Percentiles rank a stretch among this genome's conserved stretches.
Conservation (phyloP, 2,888 invertebrate species). For the Amorpha juglandis region DNA sequence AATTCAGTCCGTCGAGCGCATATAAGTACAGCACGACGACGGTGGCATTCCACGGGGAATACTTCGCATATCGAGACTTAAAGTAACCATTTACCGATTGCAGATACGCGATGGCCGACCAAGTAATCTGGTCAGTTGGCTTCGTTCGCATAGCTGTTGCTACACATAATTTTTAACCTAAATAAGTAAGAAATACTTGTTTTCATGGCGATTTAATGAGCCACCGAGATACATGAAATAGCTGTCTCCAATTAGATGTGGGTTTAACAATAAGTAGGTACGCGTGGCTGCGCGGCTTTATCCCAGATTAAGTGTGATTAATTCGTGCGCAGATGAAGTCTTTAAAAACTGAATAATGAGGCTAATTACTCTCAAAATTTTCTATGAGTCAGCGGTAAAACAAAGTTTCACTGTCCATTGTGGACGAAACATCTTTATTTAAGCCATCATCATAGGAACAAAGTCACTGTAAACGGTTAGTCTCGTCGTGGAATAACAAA, state of each 20-base stretch:
- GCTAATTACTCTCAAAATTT: slow-evolving; percentile 40
- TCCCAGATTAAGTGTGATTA: slow-evolving; percentile 23
- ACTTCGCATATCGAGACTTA: slow-evolving; percentile 79
- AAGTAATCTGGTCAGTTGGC: slow-evolving; percentile 80
- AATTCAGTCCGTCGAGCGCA: slow-evolving; percentile 78
- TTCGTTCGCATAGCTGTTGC: slow-evolving; percentile 73
- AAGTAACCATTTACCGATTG: slow-evolving; percentile 83
- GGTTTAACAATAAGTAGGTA: slow-evolving; percentile 23
- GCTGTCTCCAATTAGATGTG: slow-evolving; percentile 19
- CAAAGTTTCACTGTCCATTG: slow-evolving; percentile 41
- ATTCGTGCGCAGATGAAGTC: slow-evolving; percentile 19
- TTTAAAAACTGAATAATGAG: slow-evolving; percentile 49
- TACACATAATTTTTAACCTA: slow-evolving; percentile 80
- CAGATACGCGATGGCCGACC: slow-evolving; percentile 82
- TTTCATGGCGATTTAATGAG: slow-evolving; percentile 67
- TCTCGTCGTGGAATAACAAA: slow-evolving; percentile 73
- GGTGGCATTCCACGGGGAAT: slow-evolving; percentile 80
- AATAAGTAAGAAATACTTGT: slow-evolving; percentile 78
- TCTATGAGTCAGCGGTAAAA: slow-evolving; percentile 42
- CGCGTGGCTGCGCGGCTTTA: slow-evolving; percentile 15
- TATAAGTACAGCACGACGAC: slow-evolving; percentile 79
- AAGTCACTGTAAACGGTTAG: slow-evolving; percentile 75
- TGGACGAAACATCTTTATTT: slow-evolving; percentile 54
- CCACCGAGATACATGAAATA: slow-evolving; percentile 34
- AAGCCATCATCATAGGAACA: slow-evolving; percentile 69